Percentiles rank a stretch among this genome's conserved stretches.
These are phyloP conservation scores for Eurystomus glaucurus DNA, from an alignment of 2,797 vertebrate species.

Conservation along the genomic window DNA sequence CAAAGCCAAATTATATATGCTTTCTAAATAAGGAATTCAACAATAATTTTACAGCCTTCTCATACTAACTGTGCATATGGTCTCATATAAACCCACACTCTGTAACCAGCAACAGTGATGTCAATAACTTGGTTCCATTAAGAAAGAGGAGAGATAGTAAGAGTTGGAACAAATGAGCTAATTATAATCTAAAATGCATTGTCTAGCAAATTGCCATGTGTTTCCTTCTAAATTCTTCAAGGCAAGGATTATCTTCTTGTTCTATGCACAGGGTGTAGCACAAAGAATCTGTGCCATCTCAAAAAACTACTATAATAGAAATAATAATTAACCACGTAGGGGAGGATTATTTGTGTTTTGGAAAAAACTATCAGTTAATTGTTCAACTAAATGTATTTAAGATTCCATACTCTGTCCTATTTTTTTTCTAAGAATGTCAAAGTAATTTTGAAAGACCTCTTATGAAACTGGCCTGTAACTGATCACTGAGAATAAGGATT, in stretches of 20 bases:
- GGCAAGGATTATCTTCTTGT: neutral
- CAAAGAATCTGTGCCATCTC: neutral
- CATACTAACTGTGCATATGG: neutral
- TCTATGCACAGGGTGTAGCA: neutral
- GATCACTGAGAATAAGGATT: neutral
- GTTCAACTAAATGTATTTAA: neutral
- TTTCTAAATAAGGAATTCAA: constrained; percentile 5
- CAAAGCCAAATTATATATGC: neutral
- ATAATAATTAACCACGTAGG: neutral
- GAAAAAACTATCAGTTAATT: neutral
- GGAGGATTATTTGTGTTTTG: neutral
- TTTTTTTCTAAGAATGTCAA: neutral
- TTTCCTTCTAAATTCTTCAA: neutral
- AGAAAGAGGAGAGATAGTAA: neutral
- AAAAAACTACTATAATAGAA: neutral
- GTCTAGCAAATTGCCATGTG: neutral
- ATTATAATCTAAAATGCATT: neutral
- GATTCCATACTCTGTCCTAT: neutral
- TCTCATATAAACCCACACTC: neutral
- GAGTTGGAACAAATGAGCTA: neutral
- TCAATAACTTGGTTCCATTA: neutral
- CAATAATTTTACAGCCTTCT: neutral
- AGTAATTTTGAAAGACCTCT: neutral
- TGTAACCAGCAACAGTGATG: neutral
- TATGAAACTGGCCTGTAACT: neutral